Base-by-base conservation (phyloP, 2,888 invertebrate species). In the Allophyes oxyacanthae region DNA sequence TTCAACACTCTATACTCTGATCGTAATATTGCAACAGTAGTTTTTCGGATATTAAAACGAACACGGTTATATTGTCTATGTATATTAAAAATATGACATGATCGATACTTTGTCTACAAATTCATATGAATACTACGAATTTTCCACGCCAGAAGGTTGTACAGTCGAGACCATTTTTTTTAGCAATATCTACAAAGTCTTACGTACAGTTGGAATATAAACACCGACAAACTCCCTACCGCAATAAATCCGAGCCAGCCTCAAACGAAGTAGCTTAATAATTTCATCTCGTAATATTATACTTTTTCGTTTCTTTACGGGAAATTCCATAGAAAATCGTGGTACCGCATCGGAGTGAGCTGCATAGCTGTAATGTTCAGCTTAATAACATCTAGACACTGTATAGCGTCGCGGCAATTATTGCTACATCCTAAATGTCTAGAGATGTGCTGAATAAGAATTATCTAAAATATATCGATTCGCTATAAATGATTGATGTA, bases 381-480 rank as follows among this genome's bases (percentile, higher is more conserved):
- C 78, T 85, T 88, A 86, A 88, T 88, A 87, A 81, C 85, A 80
- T 64, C 67, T 80, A 77, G 81, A 79, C 78, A 77, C 79, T 76
- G 79, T 73, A 62, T 63, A 78, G 78, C 80, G 84, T 85, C 82
- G 78, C 81, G 87, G 85, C 86, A 87, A 88, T 89, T 87, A 88
- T 87, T 84, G 78, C 84, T 79, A 85, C 84, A 84, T 83, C 83
- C 74, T 77, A 78, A 85, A 82, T 67, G 64, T 52, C 64, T 82
- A 83, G 82, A 53, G 85, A 60, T 56, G 82, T 25, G 46, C 56
- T 26, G 9, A 13, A 14, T 46, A 26, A 11, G n/a, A 25, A 11
- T 28, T 6, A 44, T 52, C 45, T 67, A 3, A 30, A 13, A 9
- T 9, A 10, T 43, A 20, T 43, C 30, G 43, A 32, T 38, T n/a